These are phyloP conservation scores for Lepus europaeus DNA, from an alignment of 2,113 vertebrate species.

Conservation along the genomic window DNA sequence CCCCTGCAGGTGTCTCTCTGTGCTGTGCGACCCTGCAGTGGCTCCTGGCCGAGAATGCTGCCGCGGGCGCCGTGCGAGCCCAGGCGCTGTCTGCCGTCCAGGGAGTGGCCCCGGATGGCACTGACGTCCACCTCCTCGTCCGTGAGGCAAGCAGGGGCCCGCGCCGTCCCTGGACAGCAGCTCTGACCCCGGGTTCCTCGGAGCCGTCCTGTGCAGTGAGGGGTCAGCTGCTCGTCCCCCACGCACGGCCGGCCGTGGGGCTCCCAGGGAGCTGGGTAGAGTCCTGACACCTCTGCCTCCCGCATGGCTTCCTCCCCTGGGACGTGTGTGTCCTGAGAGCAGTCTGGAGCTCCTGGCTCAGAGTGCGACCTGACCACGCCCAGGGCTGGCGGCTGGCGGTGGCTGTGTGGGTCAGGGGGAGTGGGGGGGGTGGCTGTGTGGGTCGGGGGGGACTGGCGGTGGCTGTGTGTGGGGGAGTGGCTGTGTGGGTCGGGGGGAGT, in stretches of 20 bases:
- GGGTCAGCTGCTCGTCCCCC: too few relatives aligned
- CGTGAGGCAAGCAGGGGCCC: constrained; percentile 90
- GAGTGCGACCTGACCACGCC: too few relatives aligned
- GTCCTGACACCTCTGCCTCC: accelerated
- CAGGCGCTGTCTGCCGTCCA: constrained; percentile 80
- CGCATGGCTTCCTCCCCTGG: not conserved
- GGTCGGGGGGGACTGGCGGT: too few relatives aligned
- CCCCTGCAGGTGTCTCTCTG: constrained; percentile 80
- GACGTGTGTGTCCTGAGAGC: too few relatives aligned
- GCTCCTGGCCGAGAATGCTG: constrained; percentile 89
- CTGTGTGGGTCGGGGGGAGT: too few relatives aligned
- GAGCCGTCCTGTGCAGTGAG: too few relatives aligned
- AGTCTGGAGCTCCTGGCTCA: too few relatives aligned
- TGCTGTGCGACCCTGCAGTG: constrained; percentile 90
- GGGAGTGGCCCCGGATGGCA: constrained; percentile 88
- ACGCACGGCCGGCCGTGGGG: too few relatives aligned
- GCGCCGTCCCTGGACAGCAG: not conserved
- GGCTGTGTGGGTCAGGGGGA: not conserved
- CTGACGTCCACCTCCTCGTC: constrained; percentile 87
- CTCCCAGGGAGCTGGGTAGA: too few relatives aligned
- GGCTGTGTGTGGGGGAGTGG: too few relatives aligned
- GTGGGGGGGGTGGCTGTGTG: too few relatives aligned
- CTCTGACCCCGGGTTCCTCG: too few relatives aligned
- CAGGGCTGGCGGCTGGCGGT: not conserved
- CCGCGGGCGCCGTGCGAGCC: constrained; percentile 64